phyloP scores from a whole-genome alignment of 2,888 invertebrate species.

The Tubulanus polymorphus region DNA sequence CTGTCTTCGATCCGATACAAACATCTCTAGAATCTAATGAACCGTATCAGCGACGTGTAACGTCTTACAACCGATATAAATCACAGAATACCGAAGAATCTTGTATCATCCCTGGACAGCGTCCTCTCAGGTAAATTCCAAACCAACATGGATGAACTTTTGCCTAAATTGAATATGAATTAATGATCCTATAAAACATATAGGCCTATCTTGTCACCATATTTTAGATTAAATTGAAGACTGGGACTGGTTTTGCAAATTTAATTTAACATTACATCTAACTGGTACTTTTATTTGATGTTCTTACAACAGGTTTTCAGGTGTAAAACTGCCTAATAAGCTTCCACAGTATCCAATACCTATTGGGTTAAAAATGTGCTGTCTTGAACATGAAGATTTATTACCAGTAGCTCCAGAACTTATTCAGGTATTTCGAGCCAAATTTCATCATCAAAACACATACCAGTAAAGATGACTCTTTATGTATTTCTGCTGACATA shows the following conservation, averaged over 20 bases:
- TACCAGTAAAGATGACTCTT: background rate
- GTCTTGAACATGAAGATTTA: conserved; percentile 26
- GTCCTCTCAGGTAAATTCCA: conserved; percentile 16
- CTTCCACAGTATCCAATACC: conserved; percentile 38
- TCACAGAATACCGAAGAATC: background rate
- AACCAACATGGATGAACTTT: background rate
- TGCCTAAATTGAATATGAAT: background rate
- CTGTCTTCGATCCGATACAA: conserved; percentile 14
- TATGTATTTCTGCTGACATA: background rate
- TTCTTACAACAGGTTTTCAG: background rate
- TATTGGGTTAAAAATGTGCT: conserved; percentile 23
- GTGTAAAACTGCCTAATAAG: conserved; percentile 28
- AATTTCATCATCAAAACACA: too few species aligned
- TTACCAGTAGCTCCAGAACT: conserved; percentile 25
- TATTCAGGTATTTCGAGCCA: conserved; percentile 24
- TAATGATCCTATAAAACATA: background rate
- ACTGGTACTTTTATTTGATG: conserved; percentile 1
- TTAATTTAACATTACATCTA: too few species aligned
- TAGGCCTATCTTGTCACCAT: too few species aligned
- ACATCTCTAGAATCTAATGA: conserved; percentile 8
- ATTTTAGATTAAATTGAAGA: too few species aligned
- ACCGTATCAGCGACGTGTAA: conserved; percentile 11
- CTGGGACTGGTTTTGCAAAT: too few species aligned
- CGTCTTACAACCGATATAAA: background rate
- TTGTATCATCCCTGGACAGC: conserved; percentile 23